phyloP scores from a whole-genome alignment of 1,140 invertebrate genomes.

The Drosophila melanica region DNA sequence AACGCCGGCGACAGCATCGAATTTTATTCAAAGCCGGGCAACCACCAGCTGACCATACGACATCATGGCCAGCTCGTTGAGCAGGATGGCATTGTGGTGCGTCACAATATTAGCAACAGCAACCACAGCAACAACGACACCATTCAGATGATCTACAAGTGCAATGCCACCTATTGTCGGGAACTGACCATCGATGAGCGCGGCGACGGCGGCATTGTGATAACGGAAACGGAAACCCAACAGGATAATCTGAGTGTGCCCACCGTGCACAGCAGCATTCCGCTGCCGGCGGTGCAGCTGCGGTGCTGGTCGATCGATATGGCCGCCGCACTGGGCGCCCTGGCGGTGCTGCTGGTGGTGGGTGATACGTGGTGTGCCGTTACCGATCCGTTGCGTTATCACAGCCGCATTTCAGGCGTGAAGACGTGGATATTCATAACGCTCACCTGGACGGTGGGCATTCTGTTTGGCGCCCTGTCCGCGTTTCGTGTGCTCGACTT shows the following conservation, averaged over 20 bases:
- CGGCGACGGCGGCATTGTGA: slow-evolving; percentile 61
- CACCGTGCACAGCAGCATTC: slow-evolving; percentile 7
- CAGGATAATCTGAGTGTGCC: slow-evolving; percentile 68
- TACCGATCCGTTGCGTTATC: slow-evolving; percentile 93
- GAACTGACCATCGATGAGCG: slow-evolving; percentile 78
- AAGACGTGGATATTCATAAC: slow-evolving; percentile 89
- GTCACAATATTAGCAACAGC: slow-evolving; percentile 30
- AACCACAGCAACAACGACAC: slow-evolving; percentile 8
- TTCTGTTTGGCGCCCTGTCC: slow-evolving; percentile 85
- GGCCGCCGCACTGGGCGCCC: slow-evolving; percentile 84
- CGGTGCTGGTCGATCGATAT: slow-evolving; percentile 83
- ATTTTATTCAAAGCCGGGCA: slow-evolving; percentile 73
- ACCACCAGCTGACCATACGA: slow-evolving; percentile 72
- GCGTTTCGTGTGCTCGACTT: slow-evolving; percentile 80
- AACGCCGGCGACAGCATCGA: slow-evolving; percentile 62
- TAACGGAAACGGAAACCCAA: slow-evolving; percentile 75
- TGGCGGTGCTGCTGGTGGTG: slow-evolving; percentile 92
- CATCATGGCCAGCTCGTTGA: slow-evolving; percentile 75
- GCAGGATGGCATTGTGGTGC: slow-evolving; percentile 73
- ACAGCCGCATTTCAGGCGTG: slow-evolving; percentile 89
- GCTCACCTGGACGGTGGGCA: slow-evolving; percentile 87
- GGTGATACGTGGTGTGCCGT: slow-evolving; percentile 95
- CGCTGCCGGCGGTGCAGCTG: slow-evolving; percentile 53
- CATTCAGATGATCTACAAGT: slow-evolving; percentile 75
- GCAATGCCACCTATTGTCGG: slow-evolving; percentile 69